Evolutionary conservation across 2,888 invertebrate genomes (phyloP).

Genomic region (Sinhomidia bicolor): DNA sequence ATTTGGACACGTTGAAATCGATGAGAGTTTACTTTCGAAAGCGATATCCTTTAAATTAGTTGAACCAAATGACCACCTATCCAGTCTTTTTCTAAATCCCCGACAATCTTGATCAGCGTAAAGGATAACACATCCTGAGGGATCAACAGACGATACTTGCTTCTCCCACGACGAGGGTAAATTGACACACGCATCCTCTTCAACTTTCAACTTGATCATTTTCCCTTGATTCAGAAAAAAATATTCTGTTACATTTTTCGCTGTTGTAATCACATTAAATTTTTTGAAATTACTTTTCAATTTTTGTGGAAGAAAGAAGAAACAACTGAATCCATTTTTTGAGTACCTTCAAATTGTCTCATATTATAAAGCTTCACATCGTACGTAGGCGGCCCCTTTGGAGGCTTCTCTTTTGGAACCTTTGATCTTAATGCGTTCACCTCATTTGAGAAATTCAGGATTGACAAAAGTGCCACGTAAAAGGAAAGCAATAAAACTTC

Average conservation of each 20-base stretch:
- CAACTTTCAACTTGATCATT: slow-evolving; percentile 72
- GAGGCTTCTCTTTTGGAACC: slow-evolving; percentile 53
- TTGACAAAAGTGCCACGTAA: neutral
- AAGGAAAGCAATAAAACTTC: neutral
- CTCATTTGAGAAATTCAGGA: slow-evolving; percentile 18
- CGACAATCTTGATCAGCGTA: slow-evolving; percentile 75
- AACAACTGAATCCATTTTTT: too few relatives aligned
- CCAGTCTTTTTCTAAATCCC: slow-evolving; percentile 73
- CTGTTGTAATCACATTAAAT: too few relatives aligned
- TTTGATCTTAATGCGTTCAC: slow-evolving; percentile 33
- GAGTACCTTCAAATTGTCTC: slow-evolving; percentile 74
- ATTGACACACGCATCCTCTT: slow-evolving; percentile 64
- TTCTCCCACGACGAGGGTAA: slow-evolving; percentile 70
- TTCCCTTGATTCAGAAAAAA: slow-evolving; percentile 44
- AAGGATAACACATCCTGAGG: slow-evolving; percentile 71
- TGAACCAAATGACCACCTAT: slow-evolving; percentile 75
- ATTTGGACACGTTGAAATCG: slow-evolving; percentile 69
- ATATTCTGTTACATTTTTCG: neutral
- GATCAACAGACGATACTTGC: slow-evolving; percentile 72
- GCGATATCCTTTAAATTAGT: slow-evolving; percentile 74
- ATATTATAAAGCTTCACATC: slow-evolving; percentile 72
- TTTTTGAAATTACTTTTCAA: too few relatives aligned
- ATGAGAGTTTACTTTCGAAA: slow-evolving; percentile 73
- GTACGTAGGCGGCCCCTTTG: slow-evolving; percentile 54
- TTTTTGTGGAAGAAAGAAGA: too few relatives aligned